Evolutionary conservation across 2,113 vertebrate species (phyloP).

Genomic region (Cephalopholis sonnerati): DNA sequence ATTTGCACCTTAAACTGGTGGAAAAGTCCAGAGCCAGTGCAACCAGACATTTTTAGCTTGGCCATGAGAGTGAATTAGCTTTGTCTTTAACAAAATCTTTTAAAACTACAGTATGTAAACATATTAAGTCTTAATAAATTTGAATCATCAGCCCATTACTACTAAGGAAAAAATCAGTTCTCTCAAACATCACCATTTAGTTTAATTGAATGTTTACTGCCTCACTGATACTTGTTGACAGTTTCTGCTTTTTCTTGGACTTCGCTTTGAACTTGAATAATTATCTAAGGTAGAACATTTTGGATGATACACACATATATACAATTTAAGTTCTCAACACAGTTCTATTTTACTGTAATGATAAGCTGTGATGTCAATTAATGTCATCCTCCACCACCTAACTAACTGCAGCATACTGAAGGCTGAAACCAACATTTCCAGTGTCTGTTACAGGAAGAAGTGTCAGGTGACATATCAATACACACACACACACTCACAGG

Average conservation of each 20-base stretch:
- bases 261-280: background rate
- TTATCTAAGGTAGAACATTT: background rate
- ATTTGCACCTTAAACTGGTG: background rate
- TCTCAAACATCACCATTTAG: background rate
- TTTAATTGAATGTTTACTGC: background rate
- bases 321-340: background rate
- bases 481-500: background rate
- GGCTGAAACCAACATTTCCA: background rate
- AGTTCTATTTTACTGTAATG: background rate
- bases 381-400: background rate
- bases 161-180: too few species aligned
- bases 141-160: background rate
- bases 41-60: background rate
- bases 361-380: background rate
- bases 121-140: background rate
- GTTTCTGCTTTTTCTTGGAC: background rate
- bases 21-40: background rate
- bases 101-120: background rate
- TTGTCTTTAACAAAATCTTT: background rate
- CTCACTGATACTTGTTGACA: background rate
- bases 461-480: slow-evolving; percentile 35
- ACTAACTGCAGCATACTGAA: background rate
- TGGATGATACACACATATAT: background rate
- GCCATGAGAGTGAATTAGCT: background rate
- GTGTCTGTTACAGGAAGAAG: slow-evolving; percentile 30